These are phyloP conservation scores for Thereva nobilitata DNA, from an alignment of 2,888 invertebrate species.

Conservation along the genomic window DNA sequence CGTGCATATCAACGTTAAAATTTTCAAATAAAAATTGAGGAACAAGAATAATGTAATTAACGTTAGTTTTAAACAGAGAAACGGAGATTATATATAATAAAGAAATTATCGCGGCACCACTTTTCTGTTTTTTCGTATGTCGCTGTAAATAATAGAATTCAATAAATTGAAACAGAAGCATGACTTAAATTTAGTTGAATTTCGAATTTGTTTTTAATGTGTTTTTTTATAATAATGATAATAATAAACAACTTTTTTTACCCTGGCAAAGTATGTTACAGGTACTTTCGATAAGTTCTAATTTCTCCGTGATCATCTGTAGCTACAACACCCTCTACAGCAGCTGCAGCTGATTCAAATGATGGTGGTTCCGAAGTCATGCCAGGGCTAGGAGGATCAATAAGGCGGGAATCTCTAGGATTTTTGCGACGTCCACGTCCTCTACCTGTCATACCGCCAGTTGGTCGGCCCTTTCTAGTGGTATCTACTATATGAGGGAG, in stretches of 20 bases:
- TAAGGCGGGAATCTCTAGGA: constrained; percentile 38
- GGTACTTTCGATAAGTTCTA: constrained; percentile 57
- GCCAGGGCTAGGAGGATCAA: constrained; percentile 53
- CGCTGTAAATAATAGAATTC: no score
- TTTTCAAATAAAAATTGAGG: no score
- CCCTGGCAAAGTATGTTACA: constrained; percentile 48
- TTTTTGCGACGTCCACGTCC: constrained; percentile 50
- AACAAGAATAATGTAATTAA: no score
- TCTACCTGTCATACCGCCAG: constrained; percentile 49
- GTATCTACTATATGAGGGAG: constrained; percentile 35
- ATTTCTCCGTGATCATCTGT: constrained; percentile 45
- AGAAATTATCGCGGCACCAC: no score
- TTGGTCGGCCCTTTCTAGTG: constrained; percentile 41
- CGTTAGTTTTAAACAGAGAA: no score
- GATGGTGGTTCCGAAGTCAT: constrained; percentile 56
- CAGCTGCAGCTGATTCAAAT: constrained; percentile 57
- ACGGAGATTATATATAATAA: no score
- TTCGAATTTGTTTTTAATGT: constrained; percentile 12
- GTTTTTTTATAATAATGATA: constrained; percentile 1
- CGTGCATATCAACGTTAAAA: no score
- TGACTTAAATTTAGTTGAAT: constrained; percentile 17
- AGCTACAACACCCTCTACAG: constrained; percentile 50
- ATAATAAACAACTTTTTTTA: constrained; percentile 14
- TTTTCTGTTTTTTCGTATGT: no score
- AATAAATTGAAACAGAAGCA: not conserved